Base-by-base conservation (phyloP, 2,113 vertebrate genomes). In the Bujurquina vittata region DNA sequence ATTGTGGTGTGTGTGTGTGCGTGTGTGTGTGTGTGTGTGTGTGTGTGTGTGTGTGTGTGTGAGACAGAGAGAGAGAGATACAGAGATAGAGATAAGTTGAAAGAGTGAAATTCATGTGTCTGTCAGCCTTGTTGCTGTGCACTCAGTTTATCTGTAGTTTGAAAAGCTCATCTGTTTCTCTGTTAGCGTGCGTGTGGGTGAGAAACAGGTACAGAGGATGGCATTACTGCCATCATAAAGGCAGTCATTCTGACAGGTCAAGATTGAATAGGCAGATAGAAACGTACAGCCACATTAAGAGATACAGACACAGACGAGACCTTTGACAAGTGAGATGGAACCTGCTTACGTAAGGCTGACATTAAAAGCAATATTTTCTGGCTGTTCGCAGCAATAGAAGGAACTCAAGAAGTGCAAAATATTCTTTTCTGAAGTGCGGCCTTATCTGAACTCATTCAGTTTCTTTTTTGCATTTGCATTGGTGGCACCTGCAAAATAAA, bases 181-280 rank as follows among this genome's bases (percentile, higher is more conserved):
- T 62, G 75, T 49, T 72, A 52, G 35, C 2, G 72, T 57, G 59
- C 77, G 49, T 57, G 75, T 75, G 77, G 56, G 75, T 57, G 37
- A 18, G 33, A 22, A 23, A 7, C 29, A 0, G 26, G 86, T 84
- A 43, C 77, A 77, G 37, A 81, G 90, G 56, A 75, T 77, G 43
- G 74, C 75, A 91, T 92, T 87, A 91, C 81, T 63, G 84, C 79
- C 77, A 18, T 81, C 54, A 81, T 77, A 84, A 90, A 89, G 61
- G 40, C 55, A 60, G 74, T 82, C 43, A 52, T 54, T 76, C 78
- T 59, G 78, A 55, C 60, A 59, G 54, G 29, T 29, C 23, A 35
- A 26, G 78, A 79, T 22, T 11, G 37, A 83, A 79, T 3, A 65
- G 56, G 54, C 31, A 46, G 55, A 83, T 72, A 75, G 54, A 84